Evolutionary conservation across 2,113 vertebrate genomes (phyloP).

Genomic region (Oncorhynchus keta): DNA sequence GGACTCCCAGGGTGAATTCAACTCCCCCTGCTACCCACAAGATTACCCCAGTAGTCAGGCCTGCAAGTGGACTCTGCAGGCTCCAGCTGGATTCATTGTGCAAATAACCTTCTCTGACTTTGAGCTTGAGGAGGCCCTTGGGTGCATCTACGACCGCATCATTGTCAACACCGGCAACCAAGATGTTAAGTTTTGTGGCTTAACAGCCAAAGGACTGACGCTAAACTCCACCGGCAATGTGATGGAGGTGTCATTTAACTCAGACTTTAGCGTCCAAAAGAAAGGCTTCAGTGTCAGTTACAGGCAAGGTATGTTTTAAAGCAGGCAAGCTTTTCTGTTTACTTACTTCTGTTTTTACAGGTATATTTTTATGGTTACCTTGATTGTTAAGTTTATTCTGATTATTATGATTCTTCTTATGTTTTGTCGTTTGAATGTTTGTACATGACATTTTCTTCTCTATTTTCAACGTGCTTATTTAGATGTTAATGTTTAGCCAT

Average conservation of each 20-base stretch:
- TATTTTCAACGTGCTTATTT: not conserved
- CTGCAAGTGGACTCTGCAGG: constrained; percentile 87
- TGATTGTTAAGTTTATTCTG: not conserved
- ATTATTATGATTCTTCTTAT: not conserved
- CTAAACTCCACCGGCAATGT: constrained; percentile 91
- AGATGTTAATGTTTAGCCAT: too few species aligned
- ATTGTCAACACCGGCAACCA: constrained; percentile 80
- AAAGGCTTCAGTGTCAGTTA: constrained; percentile 90
- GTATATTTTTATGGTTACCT: not conserved
- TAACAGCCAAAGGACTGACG: constrained; percentile 88
- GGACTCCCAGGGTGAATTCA: constrained; percentile 79
- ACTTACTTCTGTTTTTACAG: not conserved
- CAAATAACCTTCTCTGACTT: constrained; percentile 94
- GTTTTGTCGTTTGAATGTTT: too few species aligned
- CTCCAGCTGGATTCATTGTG: constrained; percentile 88
- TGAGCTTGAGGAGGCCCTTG: constrained; percentile 89
- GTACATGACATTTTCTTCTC: not conserved
- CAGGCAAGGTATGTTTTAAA: constrained; percentile 80
- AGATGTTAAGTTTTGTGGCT: constrained; percentile 85
- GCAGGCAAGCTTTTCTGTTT: constrained; percentile 15
- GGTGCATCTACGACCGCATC: constrained; percentile 91
- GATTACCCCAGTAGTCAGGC: constrained; percentile 84
- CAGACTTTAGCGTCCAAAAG: constrained; percentile 97
- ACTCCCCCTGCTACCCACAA: constrained; percentile 89
- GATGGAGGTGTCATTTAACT: constrained; percentile 88